These are phyloP conservation scores for Bruchidius siliquastri DNA, from an alignment of 2,888 invertebrate species.

Conservation along the genomic window DNA sequence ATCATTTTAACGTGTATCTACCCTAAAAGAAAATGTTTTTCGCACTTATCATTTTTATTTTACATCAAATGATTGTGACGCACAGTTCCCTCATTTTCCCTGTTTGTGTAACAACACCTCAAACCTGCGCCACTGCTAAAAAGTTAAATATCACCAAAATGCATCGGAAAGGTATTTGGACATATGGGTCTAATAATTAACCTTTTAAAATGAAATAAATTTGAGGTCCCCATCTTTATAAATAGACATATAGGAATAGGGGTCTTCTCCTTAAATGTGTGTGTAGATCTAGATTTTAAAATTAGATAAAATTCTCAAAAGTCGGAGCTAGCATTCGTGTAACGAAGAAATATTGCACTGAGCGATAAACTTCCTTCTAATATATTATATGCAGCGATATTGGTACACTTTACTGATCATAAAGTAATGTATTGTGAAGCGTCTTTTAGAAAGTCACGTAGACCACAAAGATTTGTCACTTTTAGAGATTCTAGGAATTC, in stretches of 20 bases:
- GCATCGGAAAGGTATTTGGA: conserved; percentile 7
- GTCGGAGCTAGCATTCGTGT: not conserved
- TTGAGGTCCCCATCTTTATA: conserved; percentile 18
- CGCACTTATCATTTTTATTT: too few species aligned
- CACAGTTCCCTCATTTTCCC: too few species aligned
- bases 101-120: not conserved
- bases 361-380: not conserved
- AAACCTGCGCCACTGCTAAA: not conserved
- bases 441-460: too few species aligned
- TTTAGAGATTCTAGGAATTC: too few species aligned
- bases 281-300: not conserved
- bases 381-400: too few species aligned
- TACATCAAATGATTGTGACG: too few species aligned
- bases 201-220: conserved; percentile 33
- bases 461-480: too few species aligned
- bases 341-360: not conserved
- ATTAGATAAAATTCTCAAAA: not conserved
- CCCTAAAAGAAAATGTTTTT: too few species aligned
- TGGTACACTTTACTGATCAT: too few species aligned
- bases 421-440: too few species aligned
- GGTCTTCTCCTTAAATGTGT: not conserved
- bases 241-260: conserved; percentile 13
- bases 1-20: too few species aligned
- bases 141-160: not conserved
- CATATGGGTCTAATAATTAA: conserved; percentile 35